Base-by-base conservation (phyloP, 2,113 vertebrate species). In the Mustela lutreola region DNA sequence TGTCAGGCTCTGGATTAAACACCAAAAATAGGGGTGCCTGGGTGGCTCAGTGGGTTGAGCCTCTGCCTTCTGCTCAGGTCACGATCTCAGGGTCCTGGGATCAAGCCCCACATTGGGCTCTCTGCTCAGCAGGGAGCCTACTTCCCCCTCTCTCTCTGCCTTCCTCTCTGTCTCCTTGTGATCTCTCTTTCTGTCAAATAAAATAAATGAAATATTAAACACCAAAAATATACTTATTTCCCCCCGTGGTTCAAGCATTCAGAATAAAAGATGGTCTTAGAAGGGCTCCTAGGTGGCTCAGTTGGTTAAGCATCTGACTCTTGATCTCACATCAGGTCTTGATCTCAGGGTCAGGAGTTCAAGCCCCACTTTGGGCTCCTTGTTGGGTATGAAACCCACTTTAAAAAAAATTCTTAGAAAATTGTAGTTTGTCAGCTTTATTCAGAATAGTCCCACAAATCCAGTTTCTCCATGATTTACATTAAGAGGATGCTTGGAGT, bases 251-350 rank as follows among this genome's bases (percentile, higher is more conserved):
- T 93, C 92, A 95, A 75, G n/a, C 53, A 42, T 76, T 95, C 33
- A 91, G 56, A 95, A 81, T 82, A 56, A 63, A 91, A 96, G 95
- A 92, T 18, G 5, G 92, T 63, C 67, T 89, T 33, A 94, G 58
- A 93, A 92, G 67, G 31, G 31, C 31, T 1, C 63, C 63, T 33
- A 31, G 14, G 63, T 33, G 63, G 31, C 63, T 67, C 63, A 16
- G 31, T 33, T 33, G 63, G 14, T 67, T 67, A 67, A 67, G 63
- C 14, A 7, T 67, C 48, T 9, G 26, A 63, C 5, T 63, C 26
- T 63, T 65, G 63, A 33, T 65, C 63, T 33, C 63, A 65, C 28
- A 5, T 67, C 63, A 33, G 63, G 63, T 67, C 63, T 67, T 2
- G 2, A 67, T 33, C 63, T 67, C 31, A 16, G 14, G 31, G 63